phyloP scores from a whole-genome alignment of 2,113 vertebrate species.

The Hassar affinis region DNA sequence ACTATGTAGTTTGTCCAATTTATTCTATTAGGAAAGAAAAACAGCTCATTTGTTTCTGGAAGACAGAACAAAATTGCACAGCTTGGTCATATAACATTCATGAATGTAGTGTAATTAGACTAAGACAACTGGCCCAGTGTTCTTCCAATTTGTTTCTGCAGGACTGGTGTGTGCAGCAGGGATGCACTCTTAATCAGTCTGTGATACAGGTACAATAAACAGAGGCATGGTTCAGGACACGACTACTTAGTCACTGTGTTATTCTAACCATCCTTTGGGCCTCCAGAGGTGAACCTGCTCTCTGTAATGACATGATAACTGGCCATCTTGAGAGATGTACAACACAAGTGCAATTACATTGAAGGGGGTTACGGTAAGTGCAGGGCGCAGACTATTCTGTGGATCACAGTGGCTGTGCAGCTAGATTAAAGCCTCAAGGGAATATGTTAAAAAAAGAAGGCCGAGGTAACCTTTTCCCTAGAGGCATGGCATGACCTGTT shows the following conservation, averaged over 20 bases:
- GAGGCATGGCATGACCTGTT: background rate
- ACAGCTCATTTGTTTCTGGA: background rate
- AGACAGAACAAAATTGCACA: conserved; percentile 15
- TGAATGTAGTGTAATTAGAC: conserved; percentile 11
- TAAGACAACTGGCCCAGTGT: conserved; percentile 9
- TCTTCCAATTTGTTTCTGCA: background rate
- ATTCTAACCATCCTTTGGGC: conserved; percentile 62
- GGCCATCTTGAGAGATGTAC: conserved; percentile 49
- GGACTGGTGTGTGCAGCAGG: conserved; percentile 13
- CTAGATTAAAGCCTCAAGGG: conserved; percentile 34
- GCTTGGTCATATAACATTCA: conserved; percentile 12
- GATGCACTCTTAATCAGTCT: conserved; percentile 45
- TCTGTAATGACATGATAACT: conserved; percentile 42
- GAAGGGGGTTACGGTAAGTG: background rate
- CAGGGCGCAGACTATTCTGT: conserved; percentile 10
- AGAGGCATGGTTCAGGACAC: conserved; percentile 48
- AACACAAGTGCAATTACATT: conserved; percentile 44
- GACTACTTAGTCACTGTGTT: conserved; percentile 59
- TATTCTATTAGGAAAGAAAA: background rate
- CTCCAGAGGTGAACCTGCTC: conserved; percentile 38
- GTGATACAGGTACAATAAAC: conserved; percentile 60
- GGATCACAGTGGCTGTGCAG: conserved; percentile 9
- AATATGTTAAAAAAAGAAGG: conserved; percentile 31
- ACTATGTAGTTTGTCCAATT: background rate
- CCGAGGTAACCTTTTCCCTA: conserved; percentile 30